Conservation (phyloP, 2,888 invertebrate species). For the Drepana falcataria region DNA sequence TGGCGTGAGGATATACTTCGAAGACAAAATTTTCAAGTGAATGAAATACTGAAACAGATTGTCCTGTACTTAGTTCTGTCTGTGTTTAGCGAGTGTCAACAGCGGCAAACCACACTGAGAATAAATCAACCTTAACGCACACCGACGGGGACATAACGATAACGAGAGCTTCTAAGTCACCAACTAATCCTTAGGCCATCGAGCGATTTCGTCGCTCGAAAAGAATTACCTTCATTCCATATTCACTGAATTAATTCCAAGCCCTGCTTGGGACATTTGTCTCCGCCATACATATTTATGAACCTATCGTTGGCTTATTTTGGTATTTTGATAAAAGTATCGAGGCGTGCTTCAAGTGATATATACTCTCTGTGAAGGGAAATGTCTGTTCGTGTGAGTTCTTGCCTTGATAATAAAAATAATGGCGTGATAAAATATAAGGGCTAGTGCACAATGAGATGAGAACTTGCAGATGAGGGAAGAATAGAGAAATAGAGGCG, state of each 20-base stretch:
- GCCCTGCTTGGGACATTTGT: conserved; percentile 23
- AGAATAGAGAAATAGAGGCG: too few species aligned
- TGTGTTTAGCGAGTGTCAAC: background rate
- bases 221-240: conserved; percentile 23
- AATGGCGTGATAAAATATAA: too few species aligned
- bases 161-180: conserved; percentile 15
- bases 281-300: conserved; percentile 6
- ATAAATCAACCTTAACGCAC: background rate
- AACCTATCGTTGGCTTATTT: conserved; percentile 5
- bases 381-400: background rate
- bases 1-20: too few species aligned
- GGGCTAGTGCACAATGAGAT: too few species aligned
- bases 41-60: too few species aligned
- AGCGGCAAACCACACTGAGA: conserved; percentile 3
- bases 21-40: too few species aligned
- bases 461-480: too few species aligned
- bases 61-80: too few species aligned
- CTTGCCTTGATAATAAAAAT: background rate
- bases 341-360: background rate
- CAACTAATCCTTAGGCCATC: conserved; percentile 20
- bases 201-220: conserved; percentile 18
- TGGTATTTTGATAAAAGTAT: background rate
- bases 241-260: conserved; percentile 26
- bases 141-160: conserved; percentile 12
- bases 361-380: background rate